Evolutionary conservation across 2,113 vertebrate genomes (phyloP).

Genomic region (Ciconia stormi): DNA sequence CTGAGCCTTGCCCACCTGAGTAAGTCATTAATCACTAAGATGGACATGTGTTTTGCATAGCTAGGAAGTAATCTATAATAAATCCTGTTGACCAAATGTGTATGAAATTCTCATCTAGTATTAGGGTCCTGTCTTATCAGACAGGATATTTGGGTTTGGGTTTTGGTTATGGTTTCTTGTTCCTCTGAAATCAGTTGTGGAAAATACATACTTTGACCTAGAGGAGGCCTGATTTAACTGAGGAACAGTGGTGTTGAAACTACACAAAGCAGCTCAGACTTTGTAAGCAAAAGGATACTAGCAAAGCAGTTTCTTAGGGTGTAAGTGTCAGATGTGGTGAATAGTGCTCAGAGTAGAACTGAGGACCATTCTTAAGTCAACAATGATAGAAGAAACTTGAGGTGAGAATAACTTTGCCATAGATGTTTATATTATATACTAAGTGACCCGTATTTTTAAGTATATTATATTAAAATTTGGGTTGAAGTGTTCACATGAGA

Average conservation of each 20-base stretch:
- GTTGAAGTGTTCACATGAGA: not conserved
- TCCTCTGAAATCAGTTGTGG: not conserved
- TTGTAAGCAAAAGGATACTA: not conserved
- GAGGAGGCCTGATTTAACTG: not conserved
- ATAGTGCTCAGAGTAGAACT: not conserved
- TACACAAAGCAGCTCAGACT: not conserved
- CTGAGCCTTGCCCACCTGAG: slow-evolving; percentile 97
- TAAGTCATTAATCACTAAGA: slow-evolving; percentile 74
- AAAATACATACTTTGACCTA: not conserved
- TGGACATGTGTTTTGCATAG: not conserved
- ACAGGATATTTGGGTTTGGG: not conserved
- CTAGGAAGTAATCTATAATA: not conserved
- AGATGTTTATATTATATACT: not conserved
- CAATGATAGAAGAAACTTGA: not conserved
- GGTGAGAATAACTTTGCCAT: not conserved
- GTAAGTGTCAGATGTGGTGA: not conserved
- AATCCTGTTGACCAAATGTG: not conserved
- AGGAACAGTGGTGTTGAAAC: not conserved
- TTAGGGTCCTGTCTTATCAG: not conserved
- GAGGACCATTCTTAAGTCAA: not conserved
- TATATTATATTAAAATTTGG: not conserved
- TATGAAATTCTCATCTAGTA: not conserved
- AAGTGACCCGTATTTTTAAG: not conserved
- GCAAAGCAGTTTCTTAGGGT: not conserved
- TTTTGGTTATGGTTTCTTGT: not conserved